phyloP scores from a whole-genome alignment of 2,113 vertebrate species.

The Salvelinus sp. region DNA sequence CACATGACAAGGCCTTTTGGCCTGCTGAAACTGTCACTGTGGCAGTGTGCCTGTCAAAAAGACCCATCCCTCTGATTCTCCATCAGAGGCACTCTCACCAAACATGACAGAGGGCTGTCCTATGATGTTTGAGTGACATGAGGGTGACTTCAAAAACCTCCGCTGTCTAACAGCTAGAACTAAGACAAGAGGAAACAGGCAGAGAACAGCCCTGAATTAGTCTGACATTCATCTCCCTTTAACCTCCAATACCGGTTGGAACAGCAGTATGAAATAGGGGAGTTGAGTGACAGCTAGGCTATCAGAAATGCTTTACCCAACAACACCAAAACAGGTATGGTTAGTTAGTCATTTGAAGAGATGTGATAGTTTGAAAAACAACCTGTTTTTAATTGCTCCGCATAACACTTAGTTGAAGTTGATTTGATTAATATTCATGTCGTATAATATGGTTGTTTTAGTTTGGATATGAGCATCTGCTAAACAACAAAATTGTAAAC shows the following conservation, averaged over 20 bases:
- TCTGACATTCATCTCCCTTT: neutral
- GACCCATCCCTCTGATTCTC: neutral
- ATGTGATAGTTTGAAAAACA: neutral
- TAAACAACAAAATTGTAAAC: neutral
- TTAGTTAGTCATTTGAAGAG: neutral
- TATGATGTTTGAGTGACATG: too few species aligned
- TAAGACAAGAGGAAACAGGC: neutral
- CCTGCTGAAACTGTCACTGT: neutral
- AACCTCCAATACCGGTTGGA: neutral
- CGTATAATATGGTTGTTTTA: neutral
- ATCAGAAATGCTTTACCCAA: neutral
- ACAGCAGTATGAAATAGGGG: neutral
- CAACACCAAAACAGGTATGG: neutral
- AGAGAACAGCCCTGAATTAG: neutral
- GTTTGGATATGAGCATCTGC: neutral
- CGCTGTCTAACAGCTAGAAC: neutral
- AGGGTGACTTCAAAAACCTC: neutral
- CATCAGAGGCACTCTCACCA: too few species aligned
- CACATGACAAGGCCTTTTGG: conserved; percentile 3
- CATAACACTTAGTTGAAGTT: too few species aligned
- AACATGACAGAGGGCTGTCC: too few species aligned
- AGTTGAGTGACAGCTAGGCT: too few species aligned
- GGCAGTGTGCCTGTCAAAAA: neutral
- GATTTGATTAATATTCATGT: neutral
- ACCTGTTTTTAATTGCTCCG: neutral